Conservation (phyloP, 2,888 invertebrate genomes). For the Desoria tigrina region DNA sequence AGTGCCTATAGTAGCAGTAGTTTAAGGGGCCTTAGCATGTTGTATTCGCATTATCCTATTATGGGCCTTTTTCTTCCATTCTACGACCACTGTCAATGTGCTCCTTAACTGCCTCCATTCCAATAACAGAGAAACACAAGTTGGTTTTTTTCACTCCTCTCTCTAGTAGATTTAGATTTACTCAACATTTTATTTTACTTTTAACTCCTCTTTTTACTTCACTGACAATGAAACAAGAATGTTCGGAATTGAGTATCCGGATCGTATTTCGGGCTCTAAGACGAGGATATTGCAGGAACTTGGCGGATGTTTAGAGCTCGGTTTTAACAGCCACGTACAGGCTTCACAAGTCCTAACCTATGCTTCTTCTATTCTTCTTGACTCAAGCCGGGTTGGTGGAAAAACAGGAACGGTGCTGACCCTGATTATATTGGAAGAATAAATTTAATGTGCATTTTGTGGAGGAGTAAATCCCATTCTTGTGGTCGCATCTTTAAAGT, state of each 20-base stretch:
- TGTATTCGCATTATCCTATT: no score
- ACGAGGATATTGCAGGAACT: no score
- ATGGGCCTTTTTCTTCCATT: no score
- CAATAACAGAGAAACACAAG: conserved; percentile 8
- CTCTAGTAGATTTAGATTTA: background rate
- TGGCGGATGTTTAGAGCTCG: no score
- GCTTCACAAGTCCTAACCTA: no score
- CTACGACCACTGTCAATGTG: conserved; percentile 15
- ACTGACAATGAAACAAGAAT: background rate
- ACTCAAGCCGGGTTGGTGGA: no score
- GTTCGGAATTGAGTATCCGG: background rate
- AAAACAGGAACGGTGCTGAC: background rate
- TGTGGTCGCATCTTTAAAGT: background rate
- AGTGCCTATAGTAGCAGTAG: no score
- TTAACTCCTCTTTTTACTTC: background rate
- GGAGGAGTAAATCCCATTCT: conserved; percentile 1
- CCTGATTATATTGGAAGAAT: conserved; percentile 1
- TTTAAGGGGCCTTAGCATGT: no score
- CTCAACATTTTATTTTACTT: background rate
- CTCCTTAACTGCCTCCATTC: conserved; percentile 9
- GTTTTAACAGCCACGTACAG: no score
- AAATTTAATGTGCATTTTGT: background rate
- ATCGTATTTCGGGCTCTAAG: no score
- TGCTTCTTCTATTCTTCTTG: no score
- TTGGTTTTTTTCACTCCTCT: background rate